phyloP scores from a whole-genome alignment of 1,140 invertebrate genomes.

The Bombus affinis region DNA sequence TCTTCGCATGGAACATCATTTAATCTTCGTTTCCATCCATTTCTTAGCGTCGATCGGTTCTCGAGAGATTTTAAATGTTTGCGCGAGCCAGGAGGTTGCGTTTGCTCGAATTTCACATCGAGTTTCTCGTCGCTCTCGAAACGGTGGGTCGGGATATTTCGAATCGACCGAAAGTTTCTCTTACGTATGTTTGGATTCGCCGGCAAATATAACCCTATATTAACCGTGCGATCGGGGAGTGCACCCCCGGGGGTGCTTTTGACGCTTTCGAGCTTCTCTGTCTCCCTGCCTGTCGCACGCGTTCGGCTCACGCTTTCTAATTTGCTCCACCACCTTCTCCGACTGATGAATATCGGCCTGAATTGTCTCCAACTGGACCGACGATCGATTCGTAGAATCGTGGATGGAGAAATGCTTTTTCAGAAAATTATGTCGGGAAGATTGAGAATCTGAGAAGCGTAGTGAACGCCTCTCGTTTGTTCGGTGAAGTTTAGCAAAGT shows the following conservation, averaged over 20 bases:
- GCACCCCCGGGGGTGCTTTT: slow-evolving; percentile 26
- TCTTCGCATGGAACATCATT: not conserved
- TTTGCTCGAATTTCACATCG: slow-evolving; percentile 30
- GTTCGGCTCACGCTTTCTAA: slow-evolving; percentile 22
- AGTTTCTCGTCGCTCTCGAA: not conserved
- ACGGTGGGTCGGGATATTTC: not conserved
- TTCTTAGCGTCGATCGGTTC: not conserved
- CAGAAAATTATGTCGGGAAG: not conserved
- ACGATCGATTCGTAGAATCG: not conserved
- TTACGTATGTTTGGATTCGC: slow-evolving; percentile 30
- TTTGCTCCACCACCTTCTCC: not conserved
- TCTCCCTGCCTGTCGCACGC: not conserved
- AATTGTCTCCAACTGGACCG: not conserved
- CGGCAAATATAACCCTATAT: slow-evolving; percentile 36
- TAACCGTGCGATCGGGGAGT: not conserved
- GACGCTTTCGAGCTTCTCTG: not conserved
- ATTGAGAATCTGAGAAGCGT: no score
- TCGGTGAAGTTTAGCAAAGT: no score
- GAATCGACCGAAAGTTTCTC: slow-evolving; percentile 27
- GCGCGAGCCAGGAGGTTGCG: not conserved
- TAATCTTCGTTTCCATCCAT: not conserved
- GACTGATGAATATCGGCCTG: not conserved
- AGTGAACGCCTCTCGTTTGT: no score
- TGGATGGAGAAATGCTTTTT: not conserved
- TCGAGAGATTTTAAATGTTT: not conserved